These are phyloP conservation scores for Cryptosula pallasiana DNA, from an alignment of 2,888 invertebrate genomes.

Conservation along the genomic window DNA sequence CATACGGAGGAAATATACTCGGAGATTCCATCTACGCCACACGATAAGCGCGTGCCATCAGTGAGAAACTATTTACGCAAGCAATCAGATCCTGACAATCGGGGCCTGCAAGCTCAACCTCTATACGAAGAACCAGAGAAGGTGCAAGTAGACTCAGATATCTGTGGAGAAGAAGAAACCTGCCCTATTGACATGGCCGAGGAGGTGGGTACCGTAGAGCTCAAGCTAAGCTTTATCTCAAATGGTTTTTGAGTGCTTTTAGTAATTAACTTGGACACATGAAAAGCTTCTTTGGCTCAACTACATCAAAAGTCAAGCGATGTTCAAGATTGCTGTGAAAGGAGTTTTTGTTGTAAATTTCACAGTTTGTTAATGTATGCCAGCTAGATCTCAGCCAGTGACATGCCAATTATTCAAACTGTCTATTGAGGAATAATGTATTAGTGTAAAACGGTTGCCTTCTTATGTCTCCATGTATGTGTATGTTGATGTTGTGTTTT, in stretches of 20 bases:
- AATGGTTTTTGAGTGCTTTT: not conserved
- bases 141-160: not conserved
- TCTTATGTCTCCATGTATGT: too few species aligned
- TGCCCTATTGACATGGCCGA: not conserved
- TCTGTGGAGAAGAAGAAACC: not conserved
- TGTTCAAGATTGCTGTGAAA: too few species aligned
- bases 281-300: too few species aligned
- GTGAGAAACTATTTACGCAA: not conserved
- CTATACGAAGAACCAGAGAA: not conserved
- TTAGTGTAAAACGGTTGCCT: too few species aligned
- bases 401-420: too few species aligned
- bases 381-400: too few species aligned
- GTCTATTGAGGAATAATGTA: too few species aligned
- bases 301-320: too few species aligned
- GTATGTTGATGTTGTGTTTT: too few species aligned
- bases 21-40: not conserved
- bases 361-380: too few species aligned
- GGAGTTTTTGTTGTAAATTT: too few species aligned
- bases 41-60: not conserved
- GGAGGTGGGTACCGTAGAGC: not conserved
- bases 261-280: too few species aligned
- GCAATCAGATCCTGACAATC: not conserved
- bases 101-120: not conserved
- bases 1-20: conserved; percentile 12
- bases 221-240: not conserved